A percentile compares a stretch with the other conserved stretches of the same genome.
phyloP scores from a whole-genome alignment of 2,113 vertebrate genomes.

The Nannospalax galili region DNA sequence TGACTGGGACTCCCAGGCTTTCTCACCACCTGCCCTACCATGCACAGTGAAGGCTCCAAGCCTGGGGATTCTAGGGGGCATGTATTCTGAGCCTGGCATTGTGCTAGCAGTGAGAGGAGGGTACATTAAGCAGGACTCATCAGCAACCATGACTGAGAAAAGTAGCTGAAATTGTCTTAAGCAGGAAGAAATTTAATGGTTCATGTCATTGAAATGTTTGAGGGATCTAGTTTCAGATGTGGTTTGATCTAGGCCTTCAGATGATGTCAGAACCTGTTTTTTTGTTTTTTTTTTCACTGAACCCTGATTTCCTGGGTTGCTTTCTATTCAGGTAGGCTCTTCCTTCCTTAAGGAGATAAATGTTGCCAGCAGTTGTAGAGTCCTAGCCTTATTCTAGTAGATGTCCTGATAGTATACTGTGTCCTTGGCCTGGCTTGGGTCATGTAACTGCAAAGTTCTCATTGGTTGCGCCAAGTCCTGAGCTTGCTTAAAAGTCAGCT shows the following conservation, averaged over 20 bases:
- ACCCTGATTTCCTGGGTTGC: neutral
- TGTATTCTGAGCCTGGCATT: neutral
- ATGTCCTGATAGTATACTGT: neutral
- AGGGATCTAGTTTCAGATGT: constrained; percentile 19
- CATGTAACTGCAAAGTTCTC: neutral
- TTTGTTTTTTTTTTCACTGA: neutral
- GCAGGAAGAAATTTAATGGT: neutral
- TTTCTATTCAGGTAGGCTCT: neutral
- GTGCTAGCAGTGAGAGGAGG: neutral
- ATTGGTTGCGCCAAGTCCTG: neutral
- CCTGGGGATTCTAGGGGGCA: neutral
- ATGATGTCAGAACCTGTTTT: neutral
- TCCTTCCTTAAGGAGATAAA: neutral
- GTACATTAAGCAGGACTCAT: neutral
- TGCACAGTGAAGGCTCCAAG: neutral
- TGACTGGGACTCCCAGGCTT: neutral
- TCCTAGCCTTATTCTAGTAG: neutral
- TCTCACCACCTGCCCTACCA: accelerated
- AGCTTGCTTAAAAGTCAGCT: neutral
- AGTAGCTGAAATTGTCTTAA: neutral
- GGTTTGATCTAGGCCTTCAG: constrained; percentile 39
- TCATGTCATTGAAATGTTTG: neutral
- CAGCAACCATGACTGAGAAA: neutral
- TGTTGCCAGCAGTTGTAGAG: neutral
- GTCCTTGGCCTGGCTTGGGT: neutral